Evolutionary conservation across 2,797 vertebrate genomes (phyloP).

Genomic region (Pangasius djambal): DNA sequence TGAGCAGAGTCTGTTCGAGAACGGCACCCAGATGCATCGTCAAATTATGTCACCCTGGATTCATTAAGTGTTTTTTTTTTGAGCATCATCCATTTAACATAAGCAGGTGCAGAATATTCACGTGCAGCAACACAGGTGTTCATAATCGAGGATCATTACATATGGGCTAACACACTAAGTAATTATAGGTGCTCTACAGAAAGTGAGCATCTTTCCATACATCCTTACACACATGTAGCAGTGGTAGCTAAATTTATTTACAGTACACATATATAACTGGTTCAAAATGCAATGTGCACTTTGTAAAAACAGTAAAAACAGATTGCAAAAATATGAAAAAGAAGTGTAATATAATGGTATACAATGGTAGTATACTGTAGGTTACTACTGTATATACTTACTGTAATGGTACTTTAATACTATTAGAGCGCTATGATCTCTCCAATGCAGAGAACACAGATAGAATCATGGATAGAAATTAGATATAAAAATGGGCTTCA

Average conservation of each 20-base stretch:
- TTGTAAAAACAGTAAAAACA: background rate
- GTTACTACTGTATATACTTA: background rate
- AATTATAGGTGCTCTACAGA: slow-evolving; percentile 28
- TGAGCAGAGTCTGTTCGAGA: slow-evolving; percentile 61
- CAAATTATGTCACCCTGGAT: slow-evolving; percentile 69
- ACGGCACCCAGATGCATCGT: slow-evolving; percentile 71
- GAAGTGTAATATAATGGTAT: background rate
- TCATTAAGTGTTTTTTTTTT: slow-evolving; percentile 67
- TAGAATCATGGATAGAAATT: background rate
- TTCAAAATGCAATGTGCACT: background rate
- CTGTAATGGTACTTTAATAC: background rate
- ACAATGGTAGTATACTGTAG: background rate
- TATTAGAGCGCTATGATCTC: background rate
- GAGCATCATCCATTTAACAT: slow-evolving; percentile 69
- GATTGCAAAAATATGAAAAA: background rate
- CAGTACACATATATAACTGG: background rate
- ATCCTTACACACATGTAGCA: slow-evolving; percentile 1
- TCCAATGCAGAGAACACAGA: background rate
- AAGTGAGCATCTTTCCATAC: slow-evolving; percentile 8
- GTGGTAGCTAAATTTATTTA: background rate
- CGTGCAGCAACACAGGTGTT: slow-evolving; percentile 37
- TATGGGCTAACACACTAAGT: slow-evolving; percentile 39
- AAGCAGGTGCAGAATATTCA: slow-evolving; percentile 45
- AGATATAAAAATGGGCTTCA: background rate
- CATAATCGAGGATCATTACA: slow-evolving; percentile 41